A percentile compares a stretch with the other conserved stretches of the same genome.
Evolutionary conservation across 2,888 invertebrate genomes (phyloP).

Genomic region (Crematogaster levior): DNA sequence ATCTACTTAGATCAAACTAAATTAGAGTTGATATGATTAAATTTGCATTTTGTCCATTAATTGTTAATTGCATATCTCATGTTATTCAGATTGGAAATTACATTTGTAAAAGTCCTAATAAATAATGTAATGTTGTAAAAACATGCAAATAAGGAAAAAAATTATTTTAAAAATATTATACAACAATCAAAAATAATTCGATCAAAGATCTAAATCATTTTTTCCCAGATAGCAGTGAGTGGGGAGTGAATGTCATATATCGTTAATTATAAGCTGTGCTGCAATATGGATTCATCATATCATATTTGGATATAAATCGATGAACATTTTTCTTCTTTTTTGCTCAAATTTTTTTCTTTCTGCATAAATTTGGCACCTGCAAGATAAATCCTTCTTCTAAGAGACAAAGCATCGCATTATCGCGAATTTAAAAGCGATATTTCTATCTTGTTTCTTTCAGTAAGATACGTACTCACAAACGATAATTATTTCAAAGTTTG

Average conservation of each 20-base stretch:
- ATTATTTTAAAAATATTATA: too few relatives aligned
- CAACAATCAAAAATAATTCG: too few relatives aligned
- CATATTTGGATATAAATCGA: background rate
- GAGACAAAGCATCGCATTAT: constrained; percentile 12
- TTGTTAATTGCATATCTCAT: too few relatives aligned
- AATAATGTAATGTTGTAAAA: too few relatives aligned
- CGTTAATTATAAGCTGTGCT: constrained; percentile 17
- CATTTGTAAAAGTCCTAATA: too few relatives aligned
- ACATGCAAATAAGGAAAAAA: too few relatives aligned
- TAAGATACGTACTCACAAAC: background rate
- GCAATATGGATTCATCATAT: constrained; percentile 15
- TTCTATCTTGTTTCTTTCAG: background rate
- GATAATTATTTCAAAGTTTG: background rate
- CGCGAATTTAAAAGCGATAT: constrained; percentile 18
- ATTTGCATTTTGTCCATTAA: too few relatives aligned
- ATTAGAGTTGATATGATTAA: too few relatives aligned
- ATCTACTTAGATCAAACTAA: too few relatives aligned
- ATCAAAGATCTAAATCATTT: too few relatives aligned
- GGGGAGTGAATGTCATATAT: background rate
- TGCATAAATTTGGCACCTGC: constrained; percentile 68
- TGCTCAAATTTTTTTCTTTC: constrained; percentile 21
- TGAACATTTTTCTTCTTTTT: background rate
- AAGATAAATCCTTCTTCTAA: background rate
- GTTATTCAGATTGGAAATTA: too few relatives aligned
- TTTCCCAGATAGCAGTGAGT: too few relatives aligned